Base-by-base conservation (phyloP, 2,888 invertebrate species). In the Germaria angustata region DNA sequence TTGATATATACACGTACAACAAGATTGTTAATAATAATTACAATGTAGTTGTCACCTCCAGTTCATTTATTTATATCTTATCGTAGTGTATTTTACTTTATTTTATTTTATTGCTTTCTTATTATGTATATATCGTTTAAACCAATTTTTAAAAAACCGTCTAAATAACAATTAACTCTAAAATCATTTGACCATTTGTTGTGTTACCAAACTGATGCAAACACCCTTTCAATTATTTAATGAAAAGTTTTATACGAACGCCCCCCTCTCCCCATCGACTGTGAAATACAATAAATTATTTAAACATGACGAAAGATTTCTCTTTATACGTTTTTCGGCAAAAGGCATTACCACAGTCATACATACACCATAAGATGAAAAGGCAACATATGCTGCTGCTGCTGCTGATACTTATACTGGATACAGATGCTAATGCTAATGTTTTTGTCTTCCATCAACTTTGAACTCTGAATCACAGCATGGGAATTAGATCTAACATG, bases 401-500 rank as follows among this genome's bases (percentile, higher is more conserved):
- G 53, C 51, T 61, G n/a, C 59, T 41, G 36, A n/a, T n/a, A n/a
- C n/a, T n/a, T n/a, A n/a, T n/a, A n/a, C n/a, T n/a, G n/a, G n/a
- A n/a, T n/a, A n/a, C n/a, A n/a, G n/a, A n/a, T n/a, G n/a, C n/a
- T n/a, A n/a, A 53, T 76, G 49, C 59, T 68, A 68, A 57, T 76
- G 66, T 61, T 59, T 57, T 59, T 55, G 66, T 80, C 51, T 82
- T 57, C 68, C 22, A 39, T 82, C 39, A 82, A 82, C 82, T 82
- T 82, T 82, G 82, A 82, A 82, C 82, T 78, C 82, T 66, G 72
- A 46, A 69, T 75, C 79, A 71, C 79, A 82, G 82, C 82, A 82
- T 82, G 82, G 82, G 82, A 82, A 82, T 82, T 82, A 53, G 82
- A 82, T 82, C 82, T 79, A 15, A 66, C 79, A 73, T 80, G 79